phyloP scores from a whole-genome alignment of 2,888 invertebrate species.

The Epinotia nisella region DNA sequence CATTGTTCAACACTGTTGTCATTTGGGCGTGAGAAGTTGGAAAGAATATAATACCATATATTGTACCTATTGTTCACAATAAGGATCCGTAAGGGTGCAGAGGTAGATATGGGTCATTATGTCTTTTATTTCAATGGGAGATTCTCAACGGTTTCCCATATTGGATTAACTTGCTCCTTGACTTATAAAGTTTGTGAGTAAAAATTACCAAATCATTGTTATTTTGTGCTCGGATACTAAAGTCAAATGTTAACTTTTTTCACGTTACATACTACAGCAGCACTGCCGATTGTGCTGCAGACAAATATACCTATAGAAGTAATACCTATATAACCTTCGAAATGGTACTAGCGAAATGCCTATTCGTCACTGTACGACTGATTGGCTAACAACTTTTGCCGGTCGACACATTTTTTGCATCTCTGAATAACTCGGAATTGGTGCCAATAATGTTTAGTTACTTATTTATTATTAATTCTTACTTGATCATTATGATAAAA shows the following conservation, averaged over 20 bases:
- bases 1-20: constrained; percentile 42
- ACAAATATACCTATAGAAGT: no score
- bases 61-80: constrained; percentile 17
- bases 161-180: not conserved
- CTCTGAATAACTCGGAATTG: no score
- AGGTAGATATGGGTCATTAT: not conserved
- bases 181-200: no score
- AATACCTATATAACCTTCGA: not conserved
- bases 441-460: no score
- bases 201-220: no score
- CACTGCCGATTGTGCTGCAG: not conserved
- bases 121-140: not conserved
- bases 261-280: not conserved
- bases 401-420: no score
- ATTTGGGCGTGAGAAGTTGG: constrained; percentile 30
- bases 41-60: constrained; percentile 27
- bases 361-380: not conserved
- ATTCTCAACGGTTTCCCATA: not conserved
- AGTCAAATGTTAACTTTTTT: no score
- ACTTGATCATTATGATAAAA: not conserved
- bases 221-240: no score
- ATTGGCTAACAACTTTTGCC: no score
- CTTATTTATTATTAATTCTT: no score
- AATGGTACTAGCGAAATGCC: not conserved
- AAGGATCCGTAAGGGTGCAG: constrained; percentile 3